Percentiles rank a stretch among this genome's conserved stretches.
Evolutionary conservation across 2,113 vertebrate species (phyloP).

Genomic region (western clawed frog (Xenopus tropicalis)): UCB_Xtro_10.0 CM004447.2:121162501-121163000

Average conservation of each 20-base stretch:
- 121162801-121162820: slow-evolving; percentile 33
- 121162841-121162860: background rate
- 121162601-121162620: slow-evolving; percentile 66
- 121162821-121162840: slow-evolving; percentile 4
- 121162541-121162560: slow-evolving; percentile 3
- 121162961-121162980: slow-evolving; percentile 29
- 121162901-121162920: background rate
- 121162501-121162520: slow-evolving; percentile 50
- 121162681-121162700: slow-evolving; percentile 59
- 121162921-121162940: background rate
- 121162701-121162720: slow-evolving; percentile 49
- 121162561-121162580: slow-evolving; percentile 64
- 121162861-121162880: background rate
- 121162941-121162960: slow-evolving; percentile 4
- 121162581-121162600: slow-evolving; percentile 68
- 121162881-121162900: background rate
- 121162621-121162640: slow-evolving; percentile 61
- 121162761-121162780: slow-evolving; percentile 51
- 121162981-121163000: slow-evolving; percentile 2
- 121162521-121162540: slow-evolving; percentile 7
- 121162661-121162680: slow-evolving; percentile 54
- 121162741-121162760: slow-evolving; percentile 42
- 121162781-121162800: slow-evolving; percentile 56
- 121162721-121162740: slow-evolving; percentile 48
- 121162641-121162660: slow-evolving; percentile 59